A percentile compares a stretch with the other conserved stretches of the same genome.
phyloP scores from a whole-genome alignment of 2,888 invertebrate genomes.

The Pristionchus exspectatus region DNA sequence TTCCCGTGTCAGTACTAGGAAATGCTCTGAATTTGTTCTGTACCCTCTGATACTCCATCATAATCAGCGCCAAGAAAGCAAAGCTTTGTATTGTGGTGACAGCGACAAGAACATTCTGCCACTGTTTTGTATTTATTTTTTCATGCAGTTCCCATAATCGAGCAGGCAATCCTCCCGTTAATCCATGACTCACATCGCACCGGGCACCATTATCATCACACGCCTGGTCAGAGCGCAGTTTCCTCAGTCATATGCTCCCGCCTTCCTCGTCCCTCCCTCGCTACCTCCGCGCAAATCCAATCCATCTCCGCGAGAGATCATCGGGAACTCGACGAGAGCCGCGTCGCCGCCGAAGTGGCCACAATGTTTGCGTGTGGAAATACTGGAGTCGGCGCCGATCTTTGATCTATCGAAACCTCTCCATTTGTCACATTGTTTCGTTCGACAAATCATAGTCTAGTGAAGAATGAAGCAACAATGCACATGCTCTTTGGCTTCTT shows the following conservation, averaged over 20 bases:
- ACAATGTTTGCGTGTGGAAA: neutral
- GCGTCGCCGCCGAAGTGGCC: neutral
- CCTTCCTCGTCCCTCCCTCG: neutral
- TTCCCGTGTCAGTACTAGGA: neutral
- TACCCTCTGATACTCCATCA: too few relatives aligned
- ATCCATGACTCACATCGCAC: neutral
- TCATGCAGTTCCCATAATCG: too few relatives aligned
- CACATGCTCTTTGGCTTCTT: neutral
- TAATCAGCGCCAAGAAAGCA: too few relatives aligned
- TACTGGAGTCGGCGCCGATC: neutral
- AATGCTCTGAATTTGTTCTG: too few relatives aligned
- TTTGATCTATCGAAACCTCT: neutral
- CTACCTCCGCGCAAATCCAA: slow-evolving; percentile 8
- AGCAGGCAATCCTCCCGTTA: neutral
- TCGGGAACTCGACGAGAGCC: neutral
- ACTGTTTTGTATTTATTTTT: too few relatives aligned
- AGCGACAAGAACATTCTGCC: too few relatives aligned
- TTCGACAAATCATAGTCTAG: too few relatives aligned
- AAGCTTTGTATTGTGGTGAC: too few relatives aligned
- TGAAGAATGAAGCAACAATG: too few relatives aligned
- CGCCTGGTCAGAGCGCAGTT: neutral
- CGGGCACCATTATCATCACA: neutral
- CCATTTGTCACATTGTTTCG: too few relatives aligned
- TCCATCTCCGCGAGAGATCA: neutral
- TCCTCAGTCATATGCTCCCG: neutral